Conservation (phyloP, 2,113 vertebrate genomes). For the Pseudorectes ferrugineus region DNA sequence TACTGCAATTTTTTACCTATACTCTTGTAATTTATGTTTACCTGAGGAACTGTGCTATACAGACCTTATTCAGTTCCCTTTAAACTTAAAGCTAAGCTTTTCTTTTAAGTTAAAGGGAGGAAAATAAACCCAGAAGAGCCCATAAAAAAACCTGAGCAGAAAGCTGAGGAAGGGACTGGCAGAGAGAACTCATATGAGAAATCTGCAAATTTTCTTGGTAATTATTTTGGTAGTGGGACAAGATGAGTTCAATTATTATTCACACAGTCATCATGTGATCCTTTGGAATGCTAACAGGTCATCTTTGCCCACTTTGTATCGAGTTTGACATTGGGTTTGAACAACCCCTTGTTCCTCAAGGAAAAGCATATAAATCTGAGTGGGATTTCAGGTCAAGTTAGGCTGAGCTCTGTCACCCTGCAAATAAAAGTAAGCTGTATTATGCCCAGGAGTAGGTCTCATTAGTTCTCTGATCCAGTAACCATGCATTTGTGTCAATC, state of each 20-base stretch:
- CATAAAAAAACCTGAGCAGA: background rate
- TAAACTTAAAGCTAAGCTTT: background rate
- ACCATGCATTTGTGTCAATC: fast-evolving
- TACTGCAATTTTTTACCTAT: background rate
- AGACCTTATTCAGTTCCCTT: background rate
- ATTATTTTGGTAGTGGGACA: background rate
- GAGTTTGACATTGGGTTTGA: background rate
- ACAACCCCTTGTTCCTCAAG: background rate
- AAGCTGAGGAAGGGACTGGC: background rate
- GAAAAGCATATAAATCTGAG: background rate
- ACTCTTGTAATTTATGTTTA: background rate
- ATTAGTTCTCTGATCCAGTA: background rate
- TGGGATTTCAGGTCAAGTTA: background rate
- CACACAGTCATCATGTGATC: background rate
- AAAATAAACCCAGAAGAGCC: background rate
- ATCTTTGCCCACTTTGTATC: background rate
- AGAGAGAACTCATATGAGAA: background rate
- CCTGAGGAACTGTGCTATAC: background rate
- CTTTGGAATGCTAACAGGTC: background rate
- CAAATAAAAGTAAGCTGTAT: background rate
- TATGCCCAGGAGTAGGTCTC: background rate
- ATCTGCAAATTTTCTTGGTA: background rate
- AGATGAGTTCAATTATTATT: background rate
- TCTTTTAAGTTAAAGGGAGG: background rate
- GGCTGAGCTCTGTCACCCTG: background rate